These are phyloP conservation scores for Centruroides vittatus DNA, from an alignment of 1,140 invertebrate genomes.

Conservation along the genomic window DNA sequence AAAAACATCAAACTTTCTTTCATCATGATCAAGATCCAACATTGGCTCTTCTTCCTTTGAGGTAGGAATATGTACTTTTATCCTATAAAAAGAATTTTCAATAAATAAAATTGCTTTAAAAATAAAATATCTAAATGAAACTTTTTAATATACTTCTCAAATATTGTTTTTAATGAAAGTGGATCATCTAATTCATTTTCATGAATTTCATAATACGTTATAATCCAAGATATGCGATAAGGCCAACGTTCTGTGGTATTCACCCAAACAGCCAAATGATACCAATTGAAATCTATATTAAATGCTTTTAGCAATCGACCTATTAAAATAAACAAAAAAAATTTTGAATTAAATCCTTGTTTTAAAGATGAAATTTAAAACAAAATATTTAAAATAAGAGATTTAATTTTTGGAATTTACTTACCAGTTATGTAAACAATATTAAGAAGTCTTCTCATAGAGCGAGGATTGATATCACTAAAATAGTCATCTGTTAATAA, in stretches of 20 bases:
- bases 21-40: constrained; percentile 81
- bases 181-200: constrained; percentile 76
- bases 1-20: constrained; percentile 85
- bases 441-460: constrained; percentile 92
- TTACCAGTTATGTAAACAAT: constrained; percentile 88
- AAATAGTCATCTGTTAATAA: constrained; percentile 89
- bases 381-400: too few relatives aligned
- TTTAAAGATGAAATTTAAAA: background rate
- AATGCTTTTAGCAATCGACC: constrained; percentile 91
- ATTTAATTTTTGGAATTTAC: too few relatives aligned
- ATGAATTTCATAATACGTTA: constrained; percentile 77
- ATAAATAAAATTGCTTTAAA: background rate
- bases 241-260: constrained; percentile 99
- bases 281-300: constrained; percentile 98
- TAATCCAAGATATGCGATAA: constrained; percentile 91
- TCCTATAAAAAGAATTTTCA: constrained; percentile 25
- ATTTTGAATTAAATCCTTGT: background rate
- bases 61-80: constrained; percentile 53
- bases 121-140: background rate
- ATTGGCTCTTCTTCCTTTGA: constrained; percentile 76
- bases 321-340: constrained; percentile 22
- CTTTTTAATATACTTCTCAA: constrained; percentile 57
- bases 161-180: constrained; percentile 69
- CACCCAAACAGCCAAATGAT: constrained; percentile 89
- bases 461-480: constrained; percentile 91